A percentile compares a stretch with the other conserved stretches of the same genome.
These are phyloP conservation scores for Phataginus tricuspis DNA, from an alignment of 2,797 vertebrate genomes.

Conservation along the genomic window DNA sequence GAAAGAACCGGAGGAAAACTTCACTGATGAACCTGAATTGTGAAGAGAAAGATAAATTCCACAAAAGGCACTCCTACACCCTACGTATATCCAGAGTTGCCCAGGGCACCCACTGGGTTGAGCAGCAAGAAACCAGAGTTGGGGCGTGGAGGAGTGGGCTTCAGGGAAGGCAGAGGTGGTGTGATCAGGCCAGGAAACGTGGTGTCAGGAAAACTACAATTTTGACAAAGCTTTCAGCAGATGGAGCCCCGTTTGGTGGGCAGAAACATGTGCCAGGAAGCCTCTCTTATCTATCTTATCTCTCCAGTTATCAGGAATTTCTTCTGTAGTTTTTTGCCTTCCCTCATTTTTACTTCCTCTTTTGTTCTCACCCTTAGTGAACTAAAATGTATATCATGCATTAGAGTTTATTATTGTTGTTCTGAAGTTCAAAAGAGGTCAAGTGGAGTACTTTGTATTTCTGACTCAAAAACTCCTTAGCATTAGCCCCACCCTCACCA, in stretches of 20 bases:
- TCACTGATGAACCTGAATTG: background rate
- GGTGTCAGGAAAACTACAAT: background rate
- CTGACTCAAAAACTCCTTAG: background rate
- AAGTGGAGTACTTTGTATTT: background rate
- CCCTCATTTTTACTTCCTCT: background rate
- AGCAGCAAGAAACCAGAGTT: background rate
- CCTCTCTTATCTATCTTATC: background rate
- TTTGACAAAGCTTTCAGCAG: background rate
- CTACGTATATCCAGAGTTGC: background rate
- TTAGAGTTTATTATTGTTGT: background rate
- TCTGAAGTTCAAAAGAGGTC: background rate
- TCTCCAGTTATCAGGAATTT: background rate
- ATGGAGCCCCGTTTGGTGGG: fast-evolving
- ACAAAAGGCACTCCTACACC: background rate
- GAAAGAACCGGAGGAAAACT: background rate
- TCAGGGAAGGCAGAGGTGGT: background rate
- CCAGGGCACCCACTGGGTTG: background rate
- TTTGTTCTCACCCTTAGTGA: background rate
- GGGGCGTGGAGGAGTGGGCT: background rate
- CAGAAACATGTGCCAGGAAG: background rate
- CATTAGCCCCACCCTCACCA: background rate
- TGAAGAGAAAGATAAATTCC: background rate
- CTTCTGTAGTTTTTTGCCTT: background rate
- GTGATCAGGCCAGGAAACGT: fast-evolving
- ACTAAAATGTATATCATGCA: background rate